These are phyloP conservation scores for Triplophysa yarkandensis DNA, from an alignment of 2,797 vertebrate species.

Conservation along the genomic window DNA sequence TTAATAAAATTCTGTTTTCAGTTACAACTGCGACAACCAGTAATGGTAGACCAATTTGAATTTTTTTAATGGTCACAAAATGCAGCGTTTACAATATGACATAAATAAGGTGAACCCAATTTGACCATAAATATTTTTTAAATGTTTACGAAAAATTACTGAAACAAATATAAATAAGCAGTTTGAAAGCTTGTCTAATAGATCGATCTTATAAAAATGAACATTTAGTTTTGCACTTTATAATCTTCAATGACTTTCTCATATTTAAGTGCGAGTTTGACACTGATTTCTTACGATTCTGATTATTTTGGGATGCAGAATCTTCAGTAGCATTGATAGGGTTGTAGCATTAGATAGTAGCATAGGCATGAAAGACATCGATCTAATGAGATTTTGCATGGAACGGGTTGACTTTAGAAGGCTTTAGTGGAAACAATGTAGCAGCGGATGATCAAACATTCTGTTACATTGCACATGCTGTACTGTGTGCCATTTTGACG, in stretches of 20 bases:
- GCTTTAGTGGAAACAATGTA: conserved; percentile 57
- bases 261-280: conserved; percentile 58
- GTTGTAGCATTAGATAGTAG: conserved; percentile 77
- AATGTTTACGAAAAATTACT: not conserved
- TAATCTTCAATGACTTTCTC: conserved; percentile 57
- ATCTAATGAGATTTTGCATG: conserved; percentile 68
- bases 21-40: not conserved
- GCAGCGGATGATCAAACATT: conserved; percentile 52
- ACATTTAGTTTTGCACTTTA: conserved; percentile 66
- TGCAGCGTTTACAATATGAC: not conserved
- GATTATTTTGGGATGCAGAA: conserved; percentile 58
- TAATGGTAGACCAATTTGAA: not conserved
- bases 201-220: conserved; percentile 48
- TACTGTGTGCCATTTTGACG: conserved; percentile 45
- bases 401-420: conserved; percentile 51
- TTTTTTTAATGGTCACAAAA: not conserved
- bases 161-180: too few species aligned
- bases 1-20: conserved; percentile 32
- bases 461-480: conserved; percentile 49
- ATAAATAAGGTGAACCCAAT: not conserved
- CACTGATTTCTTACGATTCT: conserved; percentile 52
- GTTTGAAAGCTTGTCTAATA: not conserved
- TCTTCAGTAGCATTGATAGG: conserved; percentile 68
- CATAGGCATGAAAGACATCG: conserved; percentile 69
- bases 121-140: not conserved